phyloP scores from a whole-genome alignment of 2,888 invertebrate species.

The Diarsia brunnea region DNA sequence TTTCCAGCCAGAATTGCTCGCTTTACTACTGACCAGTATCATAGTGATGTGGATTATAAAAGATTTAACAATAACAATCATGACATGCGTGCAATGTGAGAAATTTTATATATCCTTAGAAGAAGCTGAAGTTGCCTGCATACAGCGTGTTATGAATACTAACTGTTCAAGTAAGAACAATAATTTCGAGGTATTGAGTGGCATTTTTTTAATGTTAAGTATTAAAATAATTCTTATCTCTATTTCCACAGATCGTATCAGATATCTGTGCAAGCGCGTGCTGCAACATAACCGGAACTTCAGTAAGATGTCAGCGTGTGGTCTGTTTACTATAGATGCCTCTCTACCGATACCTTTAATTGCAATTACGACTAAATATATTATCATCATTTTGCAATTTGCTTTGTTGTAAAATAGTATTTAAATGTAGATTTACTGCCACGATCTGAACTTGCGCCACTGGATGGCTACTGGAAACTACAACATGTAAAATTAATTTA shows the following conservation, averaged over 20 bases:
- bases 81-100: slow-evolving; percentile 23
- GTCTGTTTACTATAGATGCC: slow-evolving; percentile 54
- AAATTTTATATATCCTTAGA: slow-evolving; percentile 17
- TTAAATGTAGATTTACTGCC: background rate
- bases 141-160: slow-evolving; percentile 7
- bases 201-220: background rate
- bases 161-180: slow-evolving; percentile 13
- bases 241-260: background rate
- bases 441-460: too few relatives aligned
- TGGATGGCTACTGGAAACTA: too few relatives aligned
- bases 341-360: slow-evolving; percentile 41
- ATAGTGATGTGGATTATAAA: background rate
- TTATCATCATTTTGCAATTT: slow-evolving; percentile 60
- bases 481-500: too few relatives aligned
- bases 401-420: slow-evolving; percentile 4
- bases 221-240: background rate
- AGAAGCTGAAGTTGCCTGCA: slow-evolving; percentile 11
- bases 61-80: background rate
- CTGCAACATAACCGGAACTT: slow-evolving; percentile 14
- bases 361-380: slow-evolving; percentile 41
- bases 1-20: background rate
- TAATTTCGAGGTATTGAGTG: background rate
- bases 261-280: background rate
- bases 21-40: background rate
- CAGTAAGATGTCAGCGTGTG: slow-evolving; percentile 50